phyloP scores from a whole-genome alignment of 2,797 vertebrate genomes.

The Coilia nasus region DNA sequence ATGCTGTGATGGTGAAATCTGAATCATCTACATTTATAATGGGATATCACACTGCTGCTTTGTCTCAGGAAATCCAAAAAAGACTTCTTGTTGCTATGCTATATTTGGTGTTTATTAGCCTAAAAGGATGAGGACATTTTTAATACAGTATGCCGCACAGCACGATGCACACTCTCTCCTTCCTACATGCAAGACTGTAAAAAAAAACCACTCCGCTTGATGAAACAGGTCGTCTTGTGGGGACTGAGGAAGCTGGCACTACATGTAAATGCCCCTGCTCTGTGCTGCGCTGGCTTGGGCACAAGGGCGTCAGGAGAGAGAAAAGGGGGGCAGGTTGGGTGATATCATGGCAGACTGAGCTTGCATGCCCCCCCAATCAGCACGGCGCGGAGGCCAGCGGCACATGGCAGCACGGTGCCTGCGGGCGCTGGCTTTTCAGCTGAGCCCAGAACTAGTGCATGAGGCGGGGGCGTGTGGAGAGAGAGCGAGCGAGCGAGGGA shows the following conservation, averaged over 20 bases:
- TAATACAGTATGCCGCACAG: not conserved
- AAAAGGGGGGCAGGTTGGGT: slow-evolving; percentile 43
- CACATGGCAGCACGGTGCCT: slow-evolving; percentile 71
- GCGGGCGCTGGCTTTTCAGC: slow-evolving; percentile 72
- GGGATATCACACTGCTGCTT: not conserved
- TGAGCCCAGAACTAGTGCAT: slow-evolving; percentile 69
- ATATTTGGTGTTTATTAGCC: not conserved
- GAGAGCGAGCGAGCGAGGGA: not conserved
- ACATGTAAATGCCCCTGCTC: not conserved
- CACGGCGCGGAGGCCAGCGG: slow-evolving; percentile 65
- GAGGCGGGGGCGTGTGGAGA: slow-evolving; percentile 50
- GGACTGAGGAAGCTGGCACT: not conserved
- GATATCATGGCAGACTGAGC: slow-evolving; percentile 53
- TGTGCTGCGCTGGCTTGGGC: not conserved
- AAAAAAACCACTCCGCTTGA: no score
- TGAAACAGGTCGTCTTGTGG: not conserved
- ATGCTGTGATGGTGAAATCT: not conserved
- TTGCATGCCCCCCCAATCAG: slow-evolving; percentile 67
- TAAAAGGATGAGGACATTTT: not conserved
- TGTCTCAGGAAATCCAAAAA: not conserved
- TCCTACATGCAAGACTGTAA: no score
- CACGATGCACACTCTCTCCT: not conserved
- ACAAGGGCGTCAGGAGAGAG: not conserved
- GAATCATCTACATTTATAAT: not conserved
- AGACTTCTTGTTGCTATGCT: not conserved